Percentiles rank a stretch among this genome's conserved stretches.
These are phyloP conservation scores for Bubo blakistoni DNA, from an alignment of 2,113 vertebrate species.

Conservation along the genomic window DNA sequence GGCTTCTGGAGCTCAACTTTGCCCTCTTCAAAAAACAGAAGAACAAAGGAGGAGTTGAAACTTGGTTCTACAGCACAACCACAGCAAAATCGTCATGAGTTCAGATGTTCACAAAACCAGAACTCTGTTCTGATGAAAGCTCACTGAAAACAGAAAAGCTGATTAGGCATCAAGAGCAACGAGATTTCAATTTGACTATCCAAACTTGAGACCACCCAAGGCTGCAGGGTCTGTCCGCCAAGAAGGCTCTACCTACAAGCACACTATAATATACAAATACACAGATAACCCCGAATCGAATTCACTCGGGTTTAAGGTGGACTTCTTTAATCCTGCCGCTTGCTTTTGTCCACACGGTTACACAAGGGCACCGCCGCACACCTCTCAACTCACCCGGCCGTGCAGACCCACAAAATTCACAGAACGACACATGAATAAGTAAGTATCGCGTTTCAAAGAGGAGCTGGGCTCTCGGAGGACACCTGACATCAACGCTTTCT, in stretches of 20 bases:
- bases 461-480: too few species aligned
- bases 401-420: neutral
- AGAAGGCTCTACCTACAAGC: too few species aligned
- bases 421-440: fast-evolving
- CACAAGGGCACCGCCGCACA: too few species aligned
- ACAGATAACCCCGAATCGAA: fast-evolving
- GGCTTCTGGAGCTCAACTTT: neutral
- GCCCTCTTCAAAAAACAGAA: neutral
- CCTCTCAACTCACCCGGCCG: too few species aligned
- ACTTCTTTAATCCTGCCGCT: too few species aligned
- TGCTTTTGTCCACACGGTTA: too few species aligned
- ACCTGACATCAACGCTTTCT: fast-evolving
- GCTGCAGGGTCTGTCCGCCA: neutral
- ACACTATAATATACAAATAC: fast-evolving
- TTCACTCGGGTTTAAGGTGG: neutral
- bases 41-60: neutral
- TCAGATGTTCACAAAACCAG: neutral
- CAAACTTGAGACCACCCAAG: neutral
- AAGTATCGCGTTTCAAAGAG: too few species aligned
- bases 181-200: neutral
- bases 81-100: fast-evolving
- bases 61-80: neutral
- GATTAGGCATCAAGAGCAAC: neutral
- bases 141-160: neutral
- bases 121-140: neutral